Conservation (phyloP, 2,797 vertebrate species). For the Cryptoprocta ferox region DNA sequence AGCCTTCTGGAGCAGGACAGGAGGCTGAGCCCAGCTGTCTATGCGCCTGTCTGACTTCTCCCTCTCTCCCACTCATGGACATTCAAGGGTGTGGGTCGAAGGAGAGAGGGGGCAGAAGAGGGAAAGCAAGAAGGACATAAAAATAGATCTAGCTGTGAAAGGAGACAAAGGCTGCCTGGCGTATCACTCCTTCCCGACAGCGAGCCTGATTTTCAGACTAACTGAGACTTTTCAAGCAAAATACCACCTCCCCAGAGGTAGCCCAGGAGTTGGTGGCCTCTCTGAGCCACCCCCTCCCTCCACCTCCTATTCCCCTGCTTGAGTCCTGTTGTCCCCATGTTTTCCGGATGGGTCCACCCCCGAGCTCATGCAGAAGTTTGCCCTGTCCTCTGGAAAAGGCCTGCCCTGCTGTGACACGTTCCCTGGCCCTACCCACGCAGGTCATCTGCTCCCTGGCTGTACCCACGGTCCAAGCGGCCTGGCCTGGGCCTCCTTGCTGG, state of each 20-base stretch:
- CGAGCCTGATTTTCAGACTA: background rate
- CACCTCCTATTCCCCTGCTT: background rate
- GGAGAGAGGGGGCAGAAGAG: constrained; percentile 35
- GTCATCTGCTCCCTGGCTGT: background rate
- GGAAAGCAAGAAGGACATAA: constrained; percentile 27
- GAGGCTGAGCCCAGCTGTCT: background rate
- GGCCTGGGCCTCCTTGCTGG: background rate
- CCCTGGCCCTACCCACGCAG: background rate
- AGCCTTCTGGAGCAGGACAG: background rate
- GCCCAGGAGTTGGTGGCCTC: background rate
- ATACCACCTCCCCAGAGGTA: constrained; percentile 50
- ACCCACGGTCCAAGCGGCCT: background rate
- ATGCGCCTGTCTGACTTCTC: constrained; percentile 12
- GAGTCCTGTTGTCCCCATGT: background rate
- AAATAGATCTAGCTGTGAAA: constrained; percentile 64
- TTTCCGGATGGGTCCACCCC: constrained; percentile 1
- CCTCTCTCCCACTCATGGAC: background rate
- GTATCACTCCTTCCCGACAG: background rate
- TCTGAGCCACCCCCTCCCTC: background rate
- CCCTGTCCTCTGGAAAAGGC: background rate
- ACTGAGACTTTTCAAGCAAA: constrained; percentile 48
- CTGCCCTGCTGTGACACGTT: background rate
- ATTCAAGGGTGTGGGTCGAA: constrained; percentile 40
- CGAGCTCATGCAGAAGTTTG: background rate
- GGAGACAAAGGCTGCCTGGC: constrained; percentile 17